Evolutionary conservation across 2,113 vertebrate genomes (phyloP).

Genomic region (Hyperoodon ampullatus): DNA sequence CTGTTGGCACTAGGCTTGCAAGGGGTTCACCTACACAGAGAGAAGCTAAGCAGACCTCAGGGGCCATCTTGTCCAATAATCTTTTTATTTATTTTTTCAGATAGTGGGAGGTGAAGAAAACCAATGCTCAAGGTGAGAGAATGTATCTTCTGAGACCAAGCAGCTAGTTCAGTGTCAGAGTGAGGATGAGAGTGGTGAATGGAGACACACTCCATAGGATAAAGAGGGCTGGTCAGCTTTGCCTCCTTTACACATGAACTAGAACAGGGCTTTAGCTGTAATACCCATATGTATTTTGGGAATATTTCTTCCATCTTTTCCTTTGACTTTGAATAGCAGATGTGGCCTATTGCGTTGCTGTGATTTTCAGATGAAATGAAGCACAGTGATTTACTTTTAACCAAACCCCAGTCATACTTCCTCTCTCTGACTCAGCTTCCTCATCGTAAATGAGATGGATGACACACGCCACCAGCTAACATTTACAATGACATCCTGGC

Average conservation of each 20-base stretch:
- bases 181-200: not conserved
- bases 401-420: constrained; percentile 9
- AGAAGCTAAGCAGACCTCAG: not conserved
- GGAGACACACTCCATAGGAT: not conserved
- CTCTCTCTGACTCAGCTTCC: constrained; percentile 71
- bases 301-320: not conserved
- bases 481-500: constrained; percentile 22
- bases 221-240: not conserved
- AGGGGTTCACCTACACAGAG: not conserved
- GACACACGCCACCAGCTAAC: constrained; percentile 39
- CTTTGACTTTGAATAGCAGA: constrained; percentile 31
- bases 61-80: not conserved
- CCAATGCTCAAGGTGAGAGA: not conserved
- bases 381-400: constrained; percentile 46
- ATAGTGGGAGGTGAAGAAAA: not conserved
- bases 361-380: constrained; percentile 44
- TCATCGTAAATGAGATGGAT: constrained; percentile 3
- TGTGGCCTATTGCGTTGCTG: not conserved
- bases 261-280: not conserved
- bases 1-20: not conserved
- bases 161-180: not conserved
- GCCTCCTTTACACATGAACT: not conserved
- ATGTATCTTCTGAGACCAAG: not conserved
- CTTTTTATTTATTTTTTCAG: not conserved
- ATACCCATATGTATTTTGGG: not conserved